Base-by-base conservation (phyloP, 30 jellyfish, hydroid and myxozoan species). In the Nemopilema nomurai region DNA sequence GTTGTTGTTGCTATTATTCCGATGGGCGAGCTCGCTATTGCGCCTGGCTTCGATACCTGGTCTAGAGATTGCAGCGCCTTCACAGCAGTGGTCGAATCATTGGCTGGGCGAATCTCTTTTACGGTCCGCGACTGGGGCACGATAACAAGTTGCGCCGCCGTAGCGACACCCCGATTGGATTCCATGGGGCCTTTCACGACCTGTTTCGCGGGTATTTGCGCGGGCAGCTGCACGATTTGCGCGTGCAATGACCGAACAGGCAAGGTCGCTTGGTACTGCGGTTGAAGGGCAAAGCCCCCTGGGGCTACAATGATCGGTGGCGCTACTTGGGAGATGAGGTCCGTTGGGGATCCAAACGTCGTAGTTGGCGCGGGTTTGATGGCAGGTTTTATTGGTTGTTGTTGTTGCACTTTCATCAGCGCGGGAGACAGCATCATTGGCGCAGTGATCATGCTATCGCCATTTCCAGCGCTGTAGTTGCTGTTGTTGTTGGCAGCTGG, bases 161-260 rank as follows among this genome's bases (percentile, higher is more conserved):
- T 80, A 7, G 89, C 89, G 24, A 68, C 81, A 1, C 89, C 89
- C 66, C 89, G 33, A 73, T 68, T 80, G 20, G 80, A 52, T n/a
- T 32, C 82, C 23, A 20, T 50, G 16, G 89, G 65, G 50, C 89
- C 71, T 9, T 67, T 27, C 0, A 63, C 76, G 16, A 57, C 81
- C 22, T 80, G 81, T 29, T 80, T 80, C 17, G 89, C 64, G n/a
- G 89, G 89, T 17, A 80, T 80, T 63, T 80, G 89, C 0, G 89
- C 89, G 8, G 89, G 89, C 31, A 80, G 80, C 51, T 80, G 89
- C 27, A 80, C 89, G 32, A 80, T 80, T n/a, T 80, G 89, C 41
- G 89, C 89, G 1, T 79, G 89, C 13, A 80, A 28, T 7, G 89
- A 80, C 13, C 81, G 64, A 71, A 16, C 29, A 30, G 81, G 68